Percentiles rank a stretch among this genome's conserved stretches.
phyloP scores from a whole-genome alignment of 2,888 invertebrate genomes.

The Epistrophe eligans region DNA sequence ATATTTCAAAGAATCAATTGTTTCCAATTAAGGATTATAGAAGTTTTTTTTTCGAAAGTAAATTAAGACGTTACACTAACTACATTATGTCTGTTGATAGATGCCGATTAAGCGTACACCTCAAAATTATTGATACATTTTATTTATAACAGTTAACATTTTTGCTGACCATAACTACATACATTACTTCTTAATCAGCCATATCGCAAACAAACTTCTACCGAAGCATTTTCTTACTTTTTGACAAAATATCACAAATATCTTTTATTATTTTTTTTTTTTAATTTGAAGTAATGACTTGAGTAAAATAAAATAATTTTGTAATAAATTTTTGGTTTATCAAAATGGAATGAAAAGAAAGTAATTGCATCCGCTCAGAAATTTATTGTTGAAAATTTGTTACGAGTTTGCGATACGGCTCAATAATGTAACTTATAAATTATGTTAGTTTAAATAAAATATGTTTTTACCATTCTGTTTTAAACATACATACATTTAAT shows the following conservation, averaged over 20 bases:
- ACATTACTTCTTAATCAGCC: background rate
- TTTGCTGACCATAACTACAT: background rate
- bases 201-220: background rate
- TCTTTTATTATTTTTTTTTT: too few species aligned
- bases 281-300: background rate
- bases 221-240: background rate
- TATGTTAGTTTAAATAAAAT: background rate
- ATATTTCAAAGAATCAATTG: background rate
- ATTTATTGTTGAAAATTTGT: background rate
- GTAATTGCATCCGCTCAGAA: background rate
- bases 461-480: background rate
- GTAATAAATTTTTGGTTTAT: background rate
- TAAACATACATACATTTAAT: conserved; percentile 15
- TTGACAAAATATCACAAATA: background rate
- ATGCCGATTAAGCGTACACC: background rate
- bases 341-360: background rate
- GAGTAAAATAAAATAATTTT: too few species aligned
- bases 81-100: too few species aligned
- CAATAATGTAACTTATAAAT: background rate
- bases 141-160: background rate
- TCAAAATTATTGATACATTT: conserved; percentile 1
- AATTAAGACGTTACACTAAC: background rate
- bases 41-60: too few species aligned
- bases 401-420: background rate
- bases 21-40: background rate